Conservation (phyloP, 2,888 invertebrate genomes). For the Lutraria lutraria region DNA sequence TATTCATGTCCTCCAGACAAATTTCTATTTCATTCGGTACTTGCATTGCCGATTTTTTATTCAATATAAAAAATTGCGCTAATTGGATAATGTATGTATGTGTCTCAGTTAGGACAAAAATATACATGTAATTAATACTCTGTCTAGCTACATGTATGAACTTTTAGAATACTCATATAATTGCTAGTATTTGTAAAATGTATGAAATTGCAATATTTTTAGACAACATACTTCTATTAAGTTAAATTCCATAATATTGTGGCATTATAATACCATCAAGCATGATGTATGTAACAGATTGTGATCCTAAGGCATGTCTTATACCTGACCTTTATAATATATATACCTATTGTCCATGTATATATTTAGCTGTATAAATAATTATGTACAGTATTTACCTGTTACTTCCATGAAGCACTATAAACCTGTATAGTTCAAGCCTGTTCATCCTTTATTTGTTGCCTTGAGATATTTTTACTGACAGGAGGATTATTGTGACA, state of each 20-base stretch:
- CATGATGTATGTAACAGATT: not conserved
- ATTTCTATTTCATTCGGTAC: not conserved
- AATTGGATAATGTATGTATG: not conserved
- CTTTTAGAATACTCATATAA: not conserved
- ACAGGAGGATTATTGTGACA: too few relatives aligned
- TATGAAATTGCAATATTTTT: not conserved
- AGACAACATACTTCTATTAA: not conserved
- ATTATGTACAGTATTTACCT: not conserved
- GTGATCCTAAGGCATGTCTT: not conserved
- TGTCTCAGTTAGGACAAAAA: not conserved
- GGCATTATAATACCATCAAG: not conserved
- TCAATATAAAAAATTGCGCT: not conserved
- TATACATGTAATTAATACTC: not conserved
- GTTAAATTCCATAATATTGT: not conserved
- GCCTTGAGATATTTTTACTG: too few relatives aligned
- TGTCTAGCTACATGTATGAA: not conserved
- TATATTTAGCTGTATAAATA: not conserved
- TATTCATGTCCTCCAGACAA: too few relatives aligned
- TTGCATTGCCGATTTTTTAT: not conserved
- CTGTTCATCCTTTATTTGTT: not conserved
- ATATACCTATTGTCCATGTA: not conserved
- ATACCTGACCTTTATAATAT: not conserved
- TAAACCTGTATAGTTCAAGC: not conserved
- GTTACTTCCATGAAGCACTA: not conserved
- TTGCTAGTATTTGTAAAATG: not conserved